Evolutionary conservation across 2,797 vertebrate species (phyloP).

Genomic region (Pangasius larnaudii): DNA sequence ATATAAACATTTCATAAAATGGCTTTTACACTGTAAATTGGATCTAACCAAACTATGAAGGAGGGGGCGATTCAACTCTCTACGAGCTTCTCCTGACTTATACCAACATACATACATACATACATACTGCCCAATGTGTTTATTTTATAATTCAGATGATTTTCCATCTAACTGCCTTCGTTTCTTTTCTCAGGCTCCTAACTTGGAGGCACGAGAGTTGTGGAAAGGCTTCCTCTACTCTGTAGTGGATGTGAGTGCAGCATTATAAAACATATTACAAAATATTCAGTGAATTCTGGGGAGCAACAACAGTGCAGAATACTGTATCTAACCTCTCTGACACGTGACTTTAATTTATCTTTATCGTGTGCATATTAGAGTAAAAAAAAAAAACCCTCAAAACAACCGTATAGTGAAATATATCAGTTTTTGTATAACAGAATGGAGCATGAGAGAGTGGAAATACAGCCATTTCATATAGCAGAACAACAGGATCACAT

Average conservation of each 20-base stretch:
- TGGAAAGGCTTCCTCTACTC: slow-evolving; percentile 90
- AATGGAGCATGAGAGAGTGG: not conserved
- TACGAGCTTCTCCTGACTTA: too few relatives aligned
- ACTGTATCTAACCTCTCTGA: not conserved
- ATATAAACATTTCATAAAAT: too few relatives aligned
- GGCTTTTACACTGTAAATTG: too few relatives aligned
- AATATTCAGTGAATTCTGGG: not conserved
- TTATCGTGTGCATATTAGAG: not conserved
- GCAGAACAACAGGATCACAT: not conserved
- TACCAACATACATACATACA: too few relatives aligned
- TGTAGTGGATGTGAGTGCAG: slow-evolving; percentile 79
- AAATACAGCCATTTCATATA: not conserved
- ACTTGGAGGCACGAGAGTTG: slow-evolving; percentile 83
- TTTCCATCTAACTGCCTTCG: not conserved
- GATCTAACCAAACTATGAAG: too few relatives aligned
- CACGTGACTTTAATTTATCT: not conserved
- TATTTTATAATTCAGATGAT: too few relatives aligned
- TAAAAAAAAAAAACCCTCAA: too few relatives aligned
- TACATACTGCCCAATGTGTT: too few relatives aligned
- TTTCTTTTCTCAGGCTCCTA: slow-evolving; percentile 73
- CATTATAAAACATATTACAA: not conserved
- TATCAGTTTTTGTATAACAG: not conserved
- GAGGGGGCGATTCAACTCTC: too few relatives aligned
- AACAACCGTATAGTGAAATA: too few relatives aligned
- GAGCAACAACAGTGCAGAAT: not conserved